Evolutionary conservation across 2,888 invertebrate species (phyloP).

Genomic region (Candidula unifasciata): DNA sequence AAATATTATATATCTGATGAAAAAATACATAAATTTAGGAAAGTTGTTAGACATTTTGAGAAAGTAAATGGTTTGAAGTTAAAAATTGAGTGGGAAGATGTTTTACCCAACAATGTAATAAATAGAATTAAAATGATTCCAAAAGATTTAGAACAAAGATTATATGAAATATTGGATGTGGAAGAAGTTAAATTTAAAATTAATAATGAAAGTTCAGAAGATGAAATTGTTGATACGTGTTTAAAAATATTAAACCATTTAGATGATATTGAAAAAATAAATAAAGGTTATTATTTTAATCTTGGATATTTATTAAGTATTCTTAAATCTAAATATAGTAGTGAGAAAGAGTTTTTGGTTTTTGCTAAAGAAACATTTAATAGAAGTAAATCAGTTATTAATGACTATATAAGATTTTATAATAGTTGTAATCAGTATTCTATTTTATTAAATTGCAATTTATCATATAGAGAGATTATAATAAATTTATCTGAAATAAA

Average conservation of each 20-base stretch:
- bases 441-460: not conserved
- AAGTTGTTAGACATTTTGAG: not conserved
- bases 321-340: conserved; percentile 1
- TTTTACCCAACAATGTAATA: not conserved
- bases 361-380: conserved; percentile 1
- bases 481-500: not conserved
- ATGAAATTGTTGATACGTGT: too few relatives aligned
- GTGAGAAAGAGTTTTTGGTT: conserved; percentile 2
- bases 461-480: not conserved
- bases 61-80: not conserved
- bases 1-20: not conserved
- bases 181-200: too few relatives aligned
- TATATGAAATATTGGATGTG: conserved; percentile 3
- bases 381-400: not conserved
- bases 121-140: not conserved
- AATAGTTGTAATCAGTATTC: not conserved
- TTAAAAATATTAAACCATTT: too few relatives aligned
- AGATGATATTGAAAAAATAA: not conserved
- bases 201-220: not conserved
- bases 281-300: not conserved
- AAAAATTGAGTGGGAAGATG: not conserved
- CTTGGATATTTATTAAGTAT: too few relatives aligned
- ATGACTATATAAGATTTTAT: not conserved
- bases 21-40: conserved; percentile 6
- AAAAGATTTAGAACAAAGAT: conserved; percentile 3